These are phyloP conservation scores for Falco naumanni DNA, from an alignment of 2,797 vertebrate genomes.

Conservation along the genomic window DNA sequence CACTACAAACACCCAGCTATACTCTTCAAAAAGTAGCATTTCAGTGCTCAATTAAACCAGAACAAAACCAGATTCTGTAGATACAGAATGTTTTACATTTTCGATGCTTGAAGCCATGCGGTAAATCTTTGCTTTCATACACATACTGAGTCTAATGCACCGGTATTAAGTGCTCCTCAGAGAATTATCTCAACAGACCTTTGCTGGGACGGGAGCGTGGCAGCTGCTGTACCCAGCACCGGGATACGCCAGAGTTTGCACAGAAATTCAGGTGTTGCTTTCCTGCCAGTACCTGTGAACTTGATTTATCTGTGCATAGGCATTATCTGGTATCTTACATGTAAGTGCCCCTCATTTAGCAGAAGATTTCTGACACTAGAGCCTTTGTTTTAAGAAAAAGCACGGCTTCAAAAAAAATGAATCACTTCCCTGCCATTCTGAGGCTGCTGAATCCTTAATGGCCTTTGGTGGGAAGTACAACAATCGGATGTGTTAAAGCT, in stretches of 20 bases:
- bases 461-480: background rate
- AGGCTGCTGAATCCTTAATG: background rate
- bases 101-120: background rate
- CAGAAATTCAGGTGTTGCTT: background rate
- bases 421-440: background rate
- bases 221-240: background rate
- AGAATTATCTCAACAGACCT: conserved; percentile 4
- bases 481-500: background rate
- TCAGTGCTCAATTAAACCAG: background rate
- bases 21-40: background rate
- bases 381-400: background rate
- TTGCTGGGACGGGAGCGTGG: background rate
- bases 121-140: conserved; percentile 5
- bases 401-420: background rate
- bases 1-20: background rate
- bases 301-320: background rate
- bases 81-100: background rate
- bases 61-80: background rate
- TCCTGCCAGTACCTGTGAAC: background rate
- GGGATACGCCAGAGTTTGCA: background rate
- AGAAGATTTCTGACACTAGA: background rate
- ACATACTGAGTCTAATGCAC: background rate
- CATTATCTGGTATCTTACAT: background rate
- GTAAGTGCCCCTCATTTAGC: background rate
- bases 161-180: background rate